Evolutionary conservation across 2,888 invertebrate species (phyloP).

Genomic region (Amiota minor): DNA sequence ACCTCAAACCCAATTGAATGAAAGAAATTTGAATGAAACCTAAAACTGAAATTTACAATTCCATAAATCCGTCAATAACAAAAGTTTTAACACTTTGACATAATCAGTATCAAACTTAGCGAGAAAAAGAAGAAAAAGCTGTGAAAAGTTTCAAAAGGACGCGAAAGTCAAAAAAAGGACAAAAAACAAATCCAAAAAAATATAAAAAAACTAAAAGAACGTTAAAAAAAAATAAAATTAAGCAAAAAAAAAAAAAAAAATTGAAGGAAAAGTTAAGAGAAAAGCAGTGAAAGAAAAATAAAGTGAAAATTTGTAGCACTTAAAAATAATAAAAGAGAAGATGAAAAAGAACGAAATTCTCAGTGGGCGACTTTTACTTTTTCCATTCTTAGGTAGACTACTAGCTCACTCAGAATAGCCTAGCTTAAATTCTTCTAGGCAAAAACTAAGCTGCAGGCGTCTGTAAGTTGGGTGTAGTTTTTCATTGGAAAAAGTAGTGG

Average conservation of each 20-base stretch:
- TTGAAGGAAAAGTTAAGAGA: not conserved
- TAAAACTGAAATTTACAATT: slow-evolving; percentile 30
- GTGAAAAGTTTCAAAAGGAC: not conserved
- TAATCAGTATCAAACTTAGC: not conserved
- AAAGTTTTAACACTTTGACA: slow-evolving; percentile 55
- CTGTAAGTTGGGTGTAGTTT: too few species aligned
- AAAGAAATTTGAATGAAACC: slow-evolving; percentile 12
- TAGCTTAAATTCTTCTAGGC: too few species aligned
- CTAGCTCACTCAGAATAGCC: too few species aligned
- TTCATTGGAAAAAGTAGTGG: too few species aligned
- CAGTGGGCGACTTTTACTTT: too few species aligned
- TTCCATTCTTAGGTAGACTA: too few species aligned
- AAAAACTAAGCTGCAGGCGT: too few species aligned
- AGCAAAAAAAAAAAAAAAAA: slow-evolving; percentile 35
- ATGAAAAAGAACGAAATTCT: too few species aligned
- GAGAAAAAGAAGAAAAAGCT: not conserved
- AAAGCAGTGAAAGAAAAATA: not conserved
- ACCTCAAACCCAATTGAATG: not conserved
- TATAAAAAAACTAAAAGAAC: slow-evolving; percentile 43
- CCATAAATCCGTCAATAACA: slow-evolving; percentile 60
- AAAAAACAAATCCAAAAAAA: slow-evolving; percentile 40
- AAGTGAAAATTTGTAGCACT: too few species aligned
- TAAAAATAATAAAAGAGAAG: not conserved
- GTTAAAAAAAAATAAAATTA: slow-evolving; percentile 38
- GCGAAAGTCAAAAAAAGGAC: slow-evolving; percentile 1